Percentiles rank a stretch among this genome's conserved stretches.
phyloP scores from a whole-genome alignment of 2,113 vertebrate genomes.

The Athene cunicularia region DNA sequence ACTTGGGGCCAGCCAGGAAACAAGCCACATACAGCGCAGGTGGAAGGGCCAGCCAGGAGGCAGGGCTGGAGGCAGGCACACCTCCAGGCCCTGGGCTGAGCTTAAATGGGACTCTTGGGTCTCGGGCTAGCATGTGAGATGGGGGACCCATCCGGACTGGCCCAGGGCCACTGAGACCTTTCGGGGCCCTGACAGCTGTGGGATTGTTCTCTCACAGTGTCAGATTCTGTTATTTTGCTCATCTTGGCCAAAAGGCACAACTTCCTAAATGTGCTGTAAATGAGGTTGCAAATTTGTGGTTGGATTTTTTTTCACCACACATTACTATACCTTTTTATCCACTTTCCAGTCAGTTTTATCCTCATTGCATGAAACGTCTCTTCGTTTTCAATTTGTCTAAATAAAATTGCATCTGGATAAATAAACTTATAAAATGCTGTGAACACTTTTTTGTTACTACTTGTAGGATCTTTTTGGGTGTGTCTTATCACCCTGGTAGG shows the following conservation, averaged over 20 bases:
- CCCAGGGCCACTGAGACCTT: not conserved
- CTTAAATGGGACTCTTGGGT: not conserved
- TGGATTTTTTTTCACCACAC: not conserved
- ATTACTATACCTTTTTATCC: not conserved
- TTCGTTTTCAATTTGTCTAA: not conserved
- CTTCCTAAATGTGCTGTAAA: not conserved
- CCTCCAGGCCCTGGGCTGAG: not conserved
- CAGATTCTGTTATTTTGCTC: not conserved
- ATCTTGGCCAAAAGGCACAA: fast-evolving
- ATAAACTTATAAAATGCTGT: not conserved
- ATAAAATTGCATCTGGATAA: not conserved
- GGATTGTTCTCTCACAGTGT: not conserved
- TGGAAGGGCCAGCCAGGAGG: not conserved
- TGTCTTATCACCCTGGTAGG: not conserved
- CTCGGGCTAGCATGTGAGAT: not conserved
- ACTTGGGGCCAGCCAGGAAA: not conserved
- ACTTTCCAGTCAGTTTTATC: not conserved
- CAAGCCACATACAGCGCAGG: not conserved
- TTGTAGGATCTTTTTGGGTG: not conserved
- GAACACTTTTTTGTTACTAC: not conserved
- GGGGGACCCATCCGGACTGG: not conserved
- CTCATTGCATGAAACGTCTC: not conserved
- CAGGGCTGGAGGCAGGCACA: not conserved
- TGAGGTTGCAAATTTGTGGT: not conserved
- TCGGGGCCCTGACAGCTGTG: not conserved